A percentile compares a stretch with the other conserved stretches of the same genome.
Evolutionary conservation across 2,113 vertebrate genomes (phyloP).

Genomic region (Gobiocypris rarus): DNA sequence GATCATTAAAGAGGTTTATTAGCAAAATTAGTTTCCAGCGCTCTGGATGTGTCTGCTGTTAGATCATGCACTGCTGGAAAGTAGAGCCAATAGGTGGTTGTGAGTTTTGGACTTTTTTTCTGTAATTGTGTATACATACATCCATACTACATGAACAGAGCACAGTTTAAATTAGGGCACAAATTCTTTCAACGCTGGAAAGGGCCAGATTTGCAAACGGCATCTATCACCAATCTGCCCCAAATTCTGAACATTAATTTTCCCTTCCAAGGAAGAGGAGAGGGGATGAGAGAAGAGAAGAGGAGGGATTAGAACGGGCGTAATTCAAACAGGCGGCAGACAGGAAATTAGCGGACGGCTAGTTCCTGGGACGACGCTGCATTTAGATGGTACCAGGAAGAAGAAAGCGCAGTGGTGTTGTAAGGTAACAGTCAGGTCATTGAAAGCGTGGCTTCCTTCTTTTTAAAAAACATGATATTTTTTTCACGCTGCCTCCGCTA

Average conservation of each 20-base stretch:
- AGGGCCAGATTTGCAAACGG: constrained; percentile 63
- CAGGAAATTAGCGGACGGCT: constrained; percentile 98
- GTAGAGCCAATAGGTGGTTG: not conserved
- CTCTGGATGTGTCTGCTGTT: not conserved
- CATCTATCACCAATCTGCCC: constrained; percentile 84
- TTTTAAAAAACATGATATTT: constrained; percentile 57
- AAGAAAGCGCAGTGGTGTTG: constrained; percentile 82
- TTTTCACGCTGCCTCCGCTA: constrained; percentile 63
- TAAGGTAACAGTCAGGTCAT: constrained; percentile 98
- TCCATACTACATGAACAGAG: not conserved
- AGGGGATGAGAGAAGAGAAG: constrained; percentile 70
- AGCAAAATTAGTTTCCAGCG: not conserved
- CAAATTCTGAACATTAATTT: constrained; percentile 75
- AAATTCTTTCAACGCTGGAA: constrained; percentile 55
- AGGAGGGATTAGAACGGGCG: constrained; percentile 74
- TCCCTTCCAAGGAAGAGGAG: constrained; percentile 85
- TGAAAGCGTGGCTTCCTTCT: constrained; percentile 80
- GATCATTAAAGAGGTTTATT: not conserved
- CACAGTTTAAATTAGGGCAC: constrained; percentile 14
- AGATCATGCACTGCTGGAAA: not conserved
- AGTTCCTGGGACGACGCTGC: constrained; percentile 93
- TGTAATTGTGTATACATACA: not conserved
- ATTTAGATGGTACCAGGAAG: constrained; percentile 93
- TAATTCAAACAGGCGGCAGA: constrained; percentile 99
- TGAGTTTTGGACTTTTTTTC: not conserved